Evolutionary conservation across 2,113 vertebrate genomes (phyloP), one percentile per base, ranked within the genome.

Genomic region (Thalassarche chlororhynchos): DNA sequence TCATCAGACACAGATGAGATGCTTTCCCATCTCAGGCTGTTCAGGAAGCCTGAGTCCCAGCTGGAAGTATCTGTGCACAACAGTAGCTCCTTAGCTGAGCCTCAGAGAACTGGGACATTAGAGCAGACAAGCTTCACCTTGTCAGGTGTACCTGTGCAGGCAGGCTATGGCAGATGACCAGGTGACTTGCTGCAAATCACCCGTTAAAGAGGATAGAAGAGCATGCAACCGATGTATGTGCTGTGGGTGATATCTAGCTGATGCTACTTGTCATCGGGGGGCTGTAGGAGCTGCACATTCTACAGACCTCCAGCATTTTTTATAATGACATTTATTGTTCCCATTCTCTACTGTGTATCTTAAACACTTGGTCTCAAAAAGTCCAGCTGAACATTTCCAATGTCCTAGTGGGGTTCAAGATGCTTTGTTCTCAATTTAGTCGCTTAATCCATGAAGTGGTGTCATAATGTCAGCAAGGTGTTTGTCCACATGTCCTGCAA

Each of bases 141-240:
- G 34, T 6, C 34, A 38, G 72, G 68, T 44, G 40, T 61, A 38
- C 34, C 72, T 47, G 44, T 24, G 58, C 75, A 86, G 68, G 49
- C 72, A 83, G n/a, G 32, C n/a, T 82, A 2, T 3, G 28, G 51
- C 57, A 79, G 75, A 9, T 25, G 40, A 38, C 46, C 24, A 8
- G 2, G 40, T 8, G 12, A n/a, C 76, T 17, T 42, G 58, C 49
- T 61, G 71, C 34, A 61, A 4, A 10, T 29, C 55, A 74, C 24
- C 29, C 51, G 5, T 32, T 19, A 55, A 60, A 80, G 52, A 38
- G 36, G 54, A 31, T 7, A 58, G 86, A 86, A 52, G 75, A 83
- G 49, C 40, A 32, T 7, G 2, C 0, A 1, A 26, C 13, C 36
- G 11, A 0, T 3, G 14, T 47, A 14, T 21, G 31, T 69, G 49